Evolutionary conservation across 2,113 vertebrate species (phyloP).

Genomic region (Pachypanchax playfairii): DNA sequence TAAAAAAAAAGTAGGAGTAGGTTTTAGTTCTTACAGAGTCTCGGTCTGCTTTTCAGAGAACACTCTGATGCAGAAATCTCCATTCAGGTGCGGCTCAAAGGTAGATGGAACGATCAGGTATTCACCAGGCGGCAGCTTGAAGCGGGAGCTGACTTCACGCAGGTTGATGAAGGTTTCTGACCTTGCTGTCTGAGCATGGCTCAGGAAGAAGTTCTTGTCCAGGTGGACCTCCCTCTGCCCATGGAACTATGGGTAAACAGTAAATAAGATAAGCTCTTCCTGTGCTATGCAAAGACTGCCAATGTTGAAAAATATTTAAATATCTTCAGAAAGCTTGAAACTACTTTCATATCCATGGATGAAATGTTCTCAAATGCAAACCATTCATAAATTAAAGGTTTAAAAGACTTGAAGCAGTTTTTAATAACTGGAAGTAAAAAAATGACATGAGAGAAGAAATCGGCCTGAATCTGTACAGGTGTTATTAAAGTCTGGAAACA

Average conservation of each 20-base stretch:
- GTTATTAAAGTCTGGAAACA: too few species aligned
- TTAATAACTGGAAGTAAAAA: too few species aligned
- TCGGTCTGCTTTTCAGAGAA: slow-evolving; percentile 91
- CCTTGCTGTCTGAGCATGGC: slow-evolving; percentile 84
- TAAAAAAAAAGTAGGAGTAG: too few species aligned
- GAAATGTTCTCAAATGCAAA: too few species aligned
- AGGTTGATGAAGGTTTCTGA: slow-evolving; percentile 95
- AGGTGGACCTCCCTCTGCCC: slow-evolving; percentile 89
- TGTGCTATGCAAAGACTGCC: background rate
- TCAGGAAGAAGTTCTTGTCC: slow-evolving; percentile 92
- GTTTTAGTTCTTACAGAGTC: slow-evolving; percentile 78
- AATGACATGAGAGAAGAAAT: too few species aligned
- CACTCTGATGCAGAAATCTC: slow-evolving; percentile 91
- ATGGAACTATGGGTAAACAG: slow-evolving; percentile 73
- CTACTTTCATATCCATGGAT: too few species aligned
- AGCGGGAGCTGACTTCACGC: slow-evolving; percentile 88
- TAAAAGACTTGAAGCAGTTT: too few species aligned
- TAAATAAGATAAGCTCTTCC: slow-evolving; percentile 4
- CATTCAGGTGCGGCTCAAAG: slow-evolving; percentile 88
- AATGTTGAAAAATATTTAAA: too few species aligned
- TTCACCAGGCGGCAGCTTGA: slow-evolving; percentile 88
- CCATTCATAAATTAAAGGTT: too few species aligned
- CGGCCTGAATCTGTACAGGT: too few species aligned
- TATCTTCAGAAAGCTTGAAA: too few species aligned
- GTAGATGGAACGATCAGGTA: slow-evolving; percentile 93